Evolutionary conservation across 1,140 invertebrate genomes (phyloP).

Genomic region (Agraylea sexmaculata): DNA sequence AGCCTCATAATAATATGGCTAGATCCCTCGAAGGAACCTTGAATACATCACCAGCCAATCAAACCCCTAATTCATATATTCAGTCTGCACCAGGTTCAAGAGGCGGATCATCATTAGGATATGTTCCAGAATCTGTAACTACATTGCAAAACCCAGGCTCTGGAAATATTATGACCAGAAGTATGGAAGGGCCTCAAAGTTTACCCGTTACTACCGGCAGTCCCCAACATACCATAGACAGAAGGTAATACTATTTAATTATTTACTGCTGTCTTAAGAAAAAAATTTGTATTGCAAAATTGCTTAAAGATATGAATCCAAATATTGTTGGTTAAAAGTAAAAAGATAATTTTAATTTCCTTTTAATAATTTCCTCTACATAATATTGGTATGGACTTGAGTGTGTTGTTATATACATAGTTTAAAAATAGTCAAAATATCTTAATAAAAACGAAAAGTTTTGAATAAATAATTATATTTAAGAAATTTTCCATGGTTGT

Average conservation of each 20-base stretch:
- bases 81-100: constrained; percentile 33
- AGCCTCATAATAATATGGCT: constrained; percentile 14
- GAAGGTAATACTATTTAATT: constrained; percentile 35
- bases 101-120: constrained; percentile 33
- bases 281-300: no score
- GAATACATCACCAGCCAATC: constrained; percentile 19
- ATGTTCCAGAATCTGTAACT: constrained; percentile 21
- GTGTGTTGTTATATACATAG: no score
- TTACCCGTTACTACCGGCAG: constrained; percentile 35
- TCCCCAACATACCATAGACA: constrained; percentile 36
- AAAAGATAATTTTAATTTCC: no score
- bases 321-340: no score
- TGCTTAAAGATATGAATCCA: no score
- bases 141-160: constrained; percentile 23
- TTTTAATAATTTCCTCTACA: no score
- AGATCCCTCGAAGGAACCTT: constrained; percentile 19
- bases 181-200: constrained; percentile 42
- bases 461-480: no score
- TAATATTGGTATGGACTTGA: no score
- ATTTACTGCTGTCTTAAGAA: no score
- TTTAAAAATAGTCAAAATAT: no score
- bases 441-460: no score
- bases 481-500: no score
- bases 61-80: constrained; percentile 20
- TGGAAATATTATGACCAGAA: constrained; percentile 38